Evolutionary conservation across 2,797 vertebrate species (phyloP).

Genomic region (Bryconaethiops microstoma): DNA sequence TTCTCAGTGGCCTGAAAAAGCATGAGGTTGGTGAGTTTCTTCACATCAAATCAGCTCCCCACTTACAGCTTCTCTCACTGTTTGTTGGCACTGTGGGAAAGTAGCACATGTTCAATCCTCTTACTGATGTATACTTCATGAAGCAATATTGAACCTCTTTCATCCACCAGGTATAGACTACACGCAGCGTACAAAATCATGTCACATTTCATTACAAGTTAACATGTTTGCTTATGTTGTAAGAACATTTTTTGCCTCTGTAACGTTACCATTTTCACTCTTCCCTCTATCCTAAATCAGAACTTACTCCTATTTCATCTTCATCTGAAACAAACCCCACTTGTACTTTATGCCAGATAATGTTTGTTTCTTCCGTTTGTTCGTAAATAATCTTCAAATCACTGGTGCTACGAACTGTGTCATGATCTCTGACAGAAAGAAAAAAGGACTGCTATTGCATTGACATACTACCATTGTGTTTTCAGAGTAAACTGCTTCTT

Average conservation of each 20-base stretch:
- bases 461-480: neutral
- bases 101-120: neutral
- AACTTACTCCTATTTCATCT: conserved; percentile 76
- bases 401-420: conserved; percentile 22
- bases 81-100: neutral
- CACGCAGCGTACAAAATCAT: neutral
- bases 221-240: no score
- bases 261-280: neutral
- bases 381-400: neutral
- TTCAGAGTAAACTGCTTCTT: neutral
- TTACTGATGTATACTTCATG: neutral
- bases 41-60: neutral
- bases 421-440: neutral
- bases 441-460: no score
- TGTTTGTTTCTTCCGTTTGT: neutral
- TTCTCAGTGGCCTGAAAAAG: neutral
- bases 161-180: neutral
- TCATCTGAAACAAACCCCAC: conserved; percentile 66
- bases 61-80: conserved; percentile 17
- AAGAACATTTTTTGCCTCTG: conserved; percentile 1
- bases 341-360: conserved; percentile 65
- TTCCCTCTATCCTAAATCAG: conserved; percentile 47
- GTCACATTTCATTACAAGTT: no score
- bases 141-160: neutral
- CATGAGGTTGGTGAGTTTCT: neutral